Base-by-base conservation (phyloP, 2,113 vertebrate species). In the Camelus dromedarius region DNA sequence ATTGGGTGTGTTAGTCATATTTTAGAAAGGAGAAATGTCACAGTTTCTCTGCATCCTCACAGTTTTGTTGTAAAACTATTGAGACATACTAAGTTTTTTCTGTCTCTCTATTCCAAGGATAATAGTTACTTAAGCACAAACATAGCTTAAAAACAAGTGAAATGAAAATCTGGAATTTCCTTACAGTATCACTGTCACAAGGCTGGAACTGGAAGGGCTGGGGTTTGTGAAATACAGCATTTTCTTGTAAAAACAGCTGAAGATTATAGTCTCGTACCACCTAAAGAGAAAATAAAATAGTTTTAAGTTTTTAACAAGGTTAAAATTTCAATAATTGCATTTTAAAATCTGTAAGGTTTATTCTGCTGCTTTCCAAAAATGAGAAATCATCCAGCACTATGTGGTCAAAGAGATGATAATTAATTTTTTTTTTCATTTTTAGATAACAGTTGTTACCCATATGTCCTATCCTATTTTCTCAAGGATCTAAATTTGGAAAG, bases 131-230 rank as follows among this genome's bases (percentile, higher is more conserved):
- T 82, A 89, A 89, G 81, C 58, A 2, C 69, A 85, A 96, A 88
- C 0, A 94, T 18, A 93, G 62, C 18, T 66, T 52, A 73, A 83
- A 28, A 98, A 89, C 14, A 42, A 73, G 64, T 19, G 2, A n/a
- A 87, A 97, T 14, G 0, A 84, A 94, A 82, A 77, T 3, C 6
- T 76, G 60, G 16, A 35, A 89, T 70, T 94, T 70, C 85, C 99
- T 99, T 98, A 99, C 99, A 93, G 98, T 99, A 98, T 99, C 99
- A 13, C 99, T 99, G 97, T 99, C 99, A 13, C 99, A 99, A 0
- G 99, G 99, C 97, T 99, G 99, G 98, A 99, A 99, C 98, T 99
- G 99, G 98, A 99, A 99, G 62, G 99, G 99, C 91, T 99, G 99
- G 5, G 99, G 99, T 98, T 99, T 99, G 98, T 99, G 99, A 97